Base-by-base conservation (phyloP, 2,888 invertebrate genomes). In the Ochropleura plecta region DNA sequence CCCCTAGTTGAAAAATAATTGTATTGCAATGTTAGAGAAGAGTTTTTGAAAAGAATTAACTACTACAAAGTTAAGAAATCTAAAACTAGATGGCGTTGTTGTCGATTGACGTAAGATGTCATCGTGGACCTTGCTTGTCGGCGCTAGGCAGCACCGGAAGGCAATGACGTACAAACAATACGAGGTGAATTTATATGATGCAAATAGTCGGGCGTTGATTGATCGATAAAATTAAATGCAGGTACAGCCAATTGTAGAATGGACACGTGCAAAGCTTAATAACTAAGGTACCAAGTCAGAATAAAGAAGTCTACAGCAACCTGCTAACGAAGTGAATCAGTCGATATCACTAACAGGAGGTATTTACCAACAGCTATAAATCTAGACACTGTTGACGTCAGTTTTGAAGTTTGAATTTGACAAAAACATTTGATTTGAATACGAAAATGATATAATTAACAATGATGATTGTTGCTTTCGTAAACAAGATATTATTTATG, bases 141-240 rank as follows among this genome's bases (percentile, higher is more conserved):
- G 85, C 88, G 78, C 81, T 86, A 78, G 74, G 73, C 79, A 78
- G 85, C 83, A 88, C 91, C 92, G 92, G 92, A 92, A 93, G 89
- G 88, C 84, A 85, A 85, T 90, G 91, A 92, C 91, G 91, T 86
- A 85, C 85, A 76, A 78, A 88, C 82, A 88, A 88, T 84, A 90
- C 90, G 88, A 91, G 90, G 90, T 87, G 88, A 90, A 91, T 90
- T 88, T 84, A 88, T 88, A 89, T 86, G 88, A 90, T 89, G 86
- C 90, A 85, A 91, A 91, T 89, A 74, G 79, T 80, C 76, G 77
- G 85, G 83, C 83, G 84, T 83, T 82, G 88, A 91, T 88, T 83
- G 90, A 88, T 87, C 78, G 75, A 76, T 78, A 83, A 83, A 73
- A 88, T 88, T 74, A 83, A 79, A 86, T 81, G 83, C 75, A 85